Percentiles rank a stretch among this genome's conserved stretches.
phyloP scores from a whole-genome alignment of 35 echinoderm and acorn worm genomes.

The Apostichopus parvimensis region DNA sequence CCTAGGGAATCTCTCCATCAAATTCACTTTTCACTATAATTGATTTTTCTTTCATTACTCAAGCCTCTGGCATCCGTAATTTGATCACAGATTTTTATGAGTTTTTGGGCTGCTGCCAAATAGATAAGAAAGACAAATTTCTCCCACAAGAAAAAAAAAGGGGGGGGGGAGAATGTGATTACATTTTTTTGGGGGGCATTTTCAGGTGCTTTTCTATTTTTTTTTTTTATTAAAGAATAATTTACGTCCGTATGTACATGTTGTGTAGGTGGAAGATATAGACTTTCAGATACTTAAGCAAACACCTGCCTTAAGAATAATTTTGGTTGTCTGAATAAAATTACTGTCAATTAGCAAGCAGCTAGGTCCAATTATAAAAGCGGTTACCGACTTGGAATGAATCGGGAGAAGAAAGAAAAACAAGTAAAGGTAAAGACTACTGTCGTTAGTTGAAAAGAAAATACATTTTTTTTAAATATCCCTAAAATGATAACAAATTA shows the following conservation, averaged over 20 bases:
- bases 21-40: background rate
- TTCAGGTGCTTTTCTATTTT: background rate
- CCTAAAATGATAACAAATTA: too few relatives aligned
- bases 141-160: background rate
- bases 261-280: too few relatives aligned
- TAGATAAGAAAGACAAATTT: background rate
- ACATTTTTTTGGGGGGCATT: background rate
- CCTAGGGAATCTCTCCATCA: background rate
- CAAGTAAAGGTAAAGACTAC: too few relatives aligned
- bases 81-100: conserved; percentile 5
- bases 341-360: background rate
- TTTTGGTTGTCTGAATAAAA: background rate
- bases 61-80: background rate
- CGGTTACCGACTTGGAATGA: too few relatives aligned
- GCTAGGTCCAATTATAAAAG: too few relatives aligned
- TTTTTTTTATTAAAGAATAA: background rate
- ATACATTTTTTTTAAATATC: too few relatives aligned
- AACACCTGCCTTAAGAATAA: background rate
- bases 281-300: background rate
- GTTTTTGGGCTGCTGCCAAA: background rate
- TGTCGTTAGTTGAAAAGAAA: too few relatives aligned
- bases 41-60: conserved; percentile 1
- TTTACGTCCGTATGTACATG: too few relatives aligned
- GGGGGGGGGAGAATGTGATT: background rate
- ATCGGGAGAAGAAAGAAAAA: too few relatives aligned